These are phyloP conservation scores for Falco peregrinus DNA, from an alignment of 2,797 vertebrate species.

Conservation along the genomic window DNA sequence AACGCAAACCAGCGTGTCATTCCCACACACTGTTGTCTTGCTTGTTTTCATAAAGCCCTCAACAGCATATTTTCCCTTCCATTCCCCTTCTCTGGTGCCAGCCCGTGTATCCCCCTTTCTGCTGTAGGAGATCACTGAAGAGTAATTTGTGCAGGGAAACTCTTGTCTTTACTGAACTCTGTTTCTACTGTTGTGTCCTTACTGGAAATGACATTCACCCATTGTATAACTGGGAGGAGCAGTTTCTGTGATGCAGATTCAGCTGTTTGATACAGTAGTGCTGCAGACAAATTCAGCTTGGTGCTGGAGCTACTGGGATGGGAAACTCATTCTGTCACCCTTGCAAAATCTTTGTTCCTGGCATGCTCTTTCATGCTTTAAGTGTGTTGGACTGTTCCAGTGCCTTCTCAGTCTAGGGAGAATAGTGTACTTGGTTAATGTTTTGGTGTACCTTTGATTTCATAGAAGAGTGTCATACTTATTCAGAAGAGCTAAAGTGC, in stretches of 20 bases:
- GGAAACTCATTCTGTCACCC: not conserved
- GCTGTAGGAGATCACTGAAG: not conserved
- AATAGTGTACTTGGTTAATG: not conserved
- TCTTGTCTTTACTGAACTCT: not conserved
- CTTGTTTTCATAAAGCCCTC: not conserved
- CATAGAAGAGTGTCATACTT: not conserved
- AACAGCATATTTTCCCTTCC: not conserved
- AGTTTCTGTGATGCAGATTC: not conserved
- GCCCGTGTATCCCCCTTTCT: accelerated
- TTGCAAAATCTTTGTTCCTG: not conserved
- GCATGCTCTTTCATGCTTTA: not conserved
- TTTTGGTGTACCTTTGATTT: not conserved
- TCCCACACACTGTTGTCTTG: not conserved
- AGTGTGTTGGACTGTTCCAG: not conserved
- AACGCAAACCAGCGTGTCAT: not conserved
- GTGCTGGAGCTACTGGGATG: not conserved
- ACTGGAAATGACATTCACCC: not conserved
- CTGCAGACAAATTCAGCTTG: not conserved
- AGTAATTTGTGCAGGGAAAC: not conserved
- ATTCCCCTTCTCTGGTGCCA: not conserved
- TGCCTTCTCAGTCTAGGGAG: not conserved
- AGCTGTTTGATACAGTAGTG: not conserved
- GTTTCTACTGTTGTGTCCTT: not conserved
- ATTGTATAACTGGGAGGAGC: not conserved
- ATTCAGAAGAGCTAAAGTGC: not conserved